These are phyloP conservation scores for Poecilia wingei DNA, from an alignment of 2,797 vertebrate genomes.

Conservation along the genomic window DNA sequence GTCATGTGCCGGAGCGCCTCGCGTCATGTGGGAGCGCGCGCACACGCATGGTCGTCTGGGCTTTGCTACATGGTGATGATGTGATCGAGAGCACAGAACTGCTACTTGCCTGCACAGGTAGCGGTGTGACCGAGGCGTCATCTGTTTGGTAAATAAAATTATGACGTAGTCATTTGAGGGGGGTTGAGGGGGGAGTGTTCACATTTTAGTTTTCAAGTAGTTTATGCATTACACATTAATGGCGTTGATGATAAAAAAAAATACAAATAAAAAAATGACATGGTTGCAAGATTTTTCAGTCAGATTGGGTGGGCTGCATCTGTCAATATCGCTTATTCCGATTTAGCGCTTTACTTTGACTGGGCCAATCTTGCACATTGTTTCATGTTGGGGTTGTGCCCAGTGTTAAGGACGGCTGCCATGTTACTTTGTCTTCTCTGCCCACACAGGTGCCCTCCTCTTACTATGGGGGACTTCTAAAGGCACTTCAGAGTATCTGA, in stretches of 20 bases:
- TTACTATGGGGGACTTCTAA: neutral
- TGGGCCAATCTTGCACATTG: neutral
- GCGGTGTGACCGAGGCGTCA: neutral
- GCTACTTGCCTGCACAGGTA: neutral
- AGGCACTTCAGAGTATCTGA: neutral
- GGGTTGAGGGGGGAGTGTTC: neutral
- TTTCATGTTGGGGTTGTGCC: neutral
- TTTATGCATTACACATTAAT: neutral
- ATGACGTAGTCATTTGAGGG: neutral
- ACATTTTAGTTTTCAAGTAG: neutral
- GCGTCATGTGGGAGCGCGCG: slow-evolving; percentile 34
- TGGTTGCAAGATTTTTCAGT: neutral
- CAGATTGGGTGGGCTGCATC: neutral
- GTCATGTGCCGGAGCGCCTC: slow-evolving; percentile 55
- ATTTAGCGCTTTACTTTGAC: neutral
- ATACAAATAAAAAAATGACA: neutral
- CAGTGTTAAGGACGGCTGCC: neutral
- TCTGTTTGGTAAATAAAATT: neutral
- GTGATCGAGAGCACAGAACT: neutral
- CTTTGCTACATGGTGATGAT: slow-evolving; percentile 1
- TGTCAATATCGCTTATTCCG: neutral
- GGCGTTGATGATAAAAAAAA: neutral
- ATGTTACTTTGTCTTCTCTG: neutral
- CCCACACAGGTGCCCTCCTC: too few species aligned
- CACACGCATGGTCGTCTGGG: slow-evolving; percentile 27